A percentile compares a stretch with the other conserved stretches of the same genome.
phyloP scores from a whole-genome alignment of 1,140 invertebrate species.

The Chironomus striatipennis region DNA sequence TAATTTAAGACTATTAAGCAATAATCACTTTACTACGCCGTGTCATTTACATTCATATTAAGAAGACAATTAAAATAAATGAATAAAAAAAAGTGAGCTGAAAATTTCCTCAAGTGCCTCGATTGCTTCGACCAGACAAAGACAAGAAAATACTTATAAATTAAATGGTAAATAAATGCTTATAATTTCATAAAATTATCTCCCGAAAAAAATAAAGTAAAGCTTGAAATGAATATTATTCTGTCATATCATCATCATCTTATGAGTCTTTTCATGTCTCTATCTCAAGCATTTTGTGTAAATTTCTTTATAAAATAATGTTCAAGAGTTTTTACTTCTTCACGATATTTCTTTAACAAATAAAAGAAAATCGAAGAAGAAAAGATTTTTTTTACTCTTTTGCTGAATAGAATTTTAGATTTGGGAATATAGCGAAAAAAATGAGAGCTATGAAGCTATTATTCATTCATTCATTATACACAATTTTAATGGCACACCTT shows the following conservation, averaged over 20 bases:
- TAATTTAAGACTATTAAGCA: too few relatives aligned
- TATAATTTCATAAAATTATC: too few relatives aligned
- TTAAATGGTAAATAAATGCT: too few relatives aligned
- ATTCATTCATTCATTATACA: background rate
- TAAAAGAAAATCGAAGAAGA: background rate
- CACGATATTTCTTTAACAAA: background rate
- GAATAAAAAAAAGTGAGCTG: too few relatives aligned
- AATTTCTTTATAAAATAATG: background rate
- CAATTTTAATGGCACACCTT: conserved; percentile 11
- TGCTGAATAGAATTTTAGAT: background rate
- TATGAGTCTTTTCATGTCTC: background rate
- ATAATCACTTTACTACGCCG: too few relatives aligned
- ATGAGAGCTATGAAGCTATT: background rate
- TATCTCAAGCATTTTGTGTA: background rate
- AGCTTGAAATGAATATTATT: background rate
- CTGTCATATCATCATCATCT: background rate
- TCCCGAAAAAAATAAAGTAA: too few relatives aligned
- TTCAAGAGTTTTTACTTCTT: background rate
- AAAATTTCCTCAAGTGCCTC: too few relatives aligned
- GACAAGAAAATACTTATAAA: too few relatives aligned
- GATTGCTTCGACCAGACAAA: too few relatives aligned
- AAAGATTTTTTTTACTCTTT: too few relatives aligned
- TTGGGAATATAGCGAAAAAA: background rate
- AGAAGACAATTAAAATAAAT: too few relatives aligned
- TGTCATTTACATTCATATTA: too few relatives aligned